Percentiles rank a stretch among this genome's conserved stretches.
Evolutionary conservation across 2,888 invertebrate genomes (phyloP).

Genomic region (Venusia cambrica): DNA sequence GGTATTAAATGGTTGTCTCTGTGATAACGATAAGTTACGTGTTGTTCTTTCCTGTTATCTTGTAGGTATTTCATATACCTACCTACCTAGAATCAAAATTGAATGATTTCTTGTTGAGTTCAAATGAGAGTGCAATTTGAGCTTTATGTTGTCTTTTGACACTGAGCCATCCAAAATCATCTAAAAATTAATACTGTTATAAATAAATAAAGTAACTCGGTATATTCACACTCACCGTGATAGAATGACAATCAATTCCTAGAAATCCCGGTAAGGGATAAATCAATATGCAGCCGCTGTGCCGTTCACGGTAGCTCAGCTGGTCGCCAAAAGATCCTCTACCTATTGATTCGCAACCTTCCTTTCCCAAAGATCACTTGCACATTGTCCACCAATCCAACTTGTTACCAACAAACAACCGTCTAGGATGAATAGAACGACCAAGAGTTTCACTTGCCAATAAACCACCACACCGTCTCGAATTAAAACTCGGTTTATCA

Average conservation of each 20-base stretch:
- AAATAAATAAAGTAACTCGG: too few relatives aligned
- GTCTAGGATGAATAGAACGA: slow-evolving; percentile 58
- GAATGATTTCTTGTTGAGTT: too few relatives aligned
- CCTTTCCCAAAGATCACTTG: slow-evolving; percentile 61
- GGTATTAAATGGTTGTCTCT: too few relatives aligned
- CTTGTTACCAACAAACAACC: slow-evolving; percentile 55
- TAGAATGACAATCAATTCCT: slow-evolving; percentile 52
- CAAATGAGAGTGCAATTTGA: too few relatives aligned
- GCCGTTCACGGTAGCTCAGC: slow-evolving; percentile 53
- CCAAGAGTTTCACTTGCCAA: slow-evolving; percentile 76
- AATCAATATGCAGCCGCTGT: slow-evolving; percentile 76
- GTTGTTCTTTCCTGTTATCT: too few relatives aligned
- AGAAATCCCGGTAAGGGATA: slow-evolving; percentile 53
- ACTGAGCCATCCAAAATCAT: too few relatives aligned
- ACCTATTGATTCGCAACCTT: slow-evolving; percentile 74
- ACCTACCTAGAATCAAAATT: too few relatives aligned
- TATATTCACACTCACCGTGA: slow-evolving; percentile 50
- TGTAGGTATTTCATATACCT: too few relatives aligned
- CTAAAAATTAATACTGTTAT: too few relatives aligned
- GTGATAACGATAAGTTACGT: too few relatives aligned
- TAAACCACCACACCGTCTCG: slow-evolving; percentile 53
- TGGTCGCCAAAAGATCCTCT: slow-evolving; percentile 55
- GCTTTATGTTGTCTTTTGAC: too few relatives aligned
- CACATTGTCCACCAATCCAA: slow-evolving; percentile 63
- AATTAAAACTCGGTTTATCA: slow-evolving; percentile 33